Percentiles rank a stretch among this genome's conserved stretches.
Evolutionary conservation across 2,113 vertebrate genomes (phyloP).

Genomic region (Hystrix cristata): DNA sequence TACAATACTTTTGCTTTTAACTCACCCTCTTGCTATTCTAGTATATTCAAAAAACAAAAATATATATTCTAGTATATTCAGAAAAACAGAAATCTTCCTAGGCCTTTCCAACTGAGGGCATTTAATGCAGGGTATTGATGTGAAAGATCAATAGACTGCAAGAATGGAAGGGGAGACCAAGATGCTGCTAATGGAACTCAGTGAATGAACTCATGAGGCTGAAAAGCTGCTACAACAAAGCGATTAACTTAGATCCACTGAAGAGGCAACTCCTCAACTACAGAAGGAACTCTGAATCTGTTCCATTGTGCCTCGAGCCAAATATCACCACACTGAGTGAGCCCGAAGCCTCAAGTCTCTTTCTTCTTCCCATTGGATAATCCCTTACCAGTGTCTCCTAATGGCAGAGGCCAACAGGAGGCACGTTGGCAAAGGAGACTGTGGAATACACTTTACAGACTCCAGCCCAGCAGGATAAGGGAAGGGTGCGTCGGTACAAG

Average conservation of each 20-base stretch:
- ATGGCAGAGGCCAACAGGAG: background rate
- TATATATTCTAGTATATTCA: background rate
- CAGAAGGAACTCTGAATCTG: background rate
- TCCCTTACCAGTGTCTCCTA: background rate
- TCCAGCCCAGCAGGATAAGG: background rate
- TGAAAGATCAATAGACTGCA: background rate
- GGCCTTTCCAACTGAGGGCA: background rate
- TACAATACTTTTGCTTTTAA: background rate
- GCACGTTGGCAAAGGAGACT: background rate
- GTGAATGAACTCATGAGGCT: background rate
- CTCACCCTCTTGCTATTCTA: background rate
- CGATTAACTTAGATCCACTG: background rate
- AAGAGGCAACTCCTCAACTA: background rate
- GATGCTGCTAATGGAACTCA: background rate
- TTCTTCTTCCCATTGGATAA: background rate
- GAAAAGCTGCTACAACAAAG: background rate
- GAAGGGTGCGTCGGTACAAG: background rate
- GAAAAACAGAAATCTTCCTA: background rate
- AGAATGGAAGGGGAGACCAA: background rate
- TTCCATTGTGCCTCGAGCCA: background rate
- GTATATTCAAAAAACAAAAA: background rate
- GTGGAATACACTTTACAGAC: background rate
- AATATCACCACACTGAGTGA: background rate
- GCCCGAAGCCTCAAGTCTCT: background rate
- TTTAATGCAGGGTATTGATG: constrained; percentile 31